These are phyloP conservation scores for Pheosia tremula DNA, from an alignment of 2,888 invertebrate species.

Conservation along the genomic window DNA sequence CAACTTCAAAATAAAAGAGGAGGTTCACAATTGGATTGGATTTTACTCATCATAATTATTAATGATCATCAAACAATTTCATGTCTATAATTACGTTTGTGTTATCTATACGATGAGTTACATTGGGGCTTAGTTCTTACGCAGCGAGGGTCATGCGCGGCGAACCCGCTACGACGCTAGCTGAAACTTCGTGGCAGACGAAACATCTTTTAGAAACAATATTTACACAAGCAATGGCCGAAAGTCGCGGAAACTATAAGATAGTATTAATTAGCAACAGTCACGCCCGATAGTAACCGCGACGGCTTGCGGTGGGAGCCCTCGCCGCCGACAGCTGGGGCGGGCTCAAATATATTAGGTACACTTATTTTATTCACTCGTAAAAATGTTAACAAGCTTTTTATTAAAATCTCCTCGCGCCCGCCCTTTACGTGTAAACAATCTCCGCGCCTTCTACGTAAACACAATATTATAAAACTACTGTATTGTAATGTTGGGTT, in stretches of 20 bases:
- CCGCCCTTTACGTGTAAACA: neutral
- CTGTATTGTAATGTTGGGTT: too few species aligned
- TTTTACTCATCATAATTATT: too few species aligned
- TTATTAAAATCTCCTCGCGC: neutral
- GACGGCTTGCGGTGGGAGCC: neutral
- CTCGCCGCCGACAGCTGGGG: neutral
- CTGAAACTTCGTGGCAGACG: too few species aligned
- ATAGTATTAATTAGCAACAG: constrained; percentile 20
- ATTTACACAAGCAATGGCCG: constrained; percentile 14
- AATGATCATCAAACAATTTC: neutral
- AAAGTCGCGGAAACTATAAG: constrained; percentile 30
- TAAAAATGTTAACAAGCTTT: constrained; percentile 8
- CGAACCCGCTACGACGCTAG: too few species aligned
- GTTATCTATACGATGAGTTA: neutral
- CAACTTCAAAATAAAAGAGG: too few species aligned
- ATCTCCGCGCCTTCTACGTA: neutral
- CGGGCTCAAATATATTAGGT: neutral
- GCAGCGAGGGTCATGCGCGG: neutral
- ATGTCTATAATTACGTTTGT: neutral
- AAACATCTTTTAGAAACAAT: constrained; percentile 16
- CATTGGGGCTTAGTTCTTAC: too few species aligned
- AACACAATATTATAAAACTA: too few species aligned
- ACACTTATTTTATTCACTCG: constrained; percentile 7
- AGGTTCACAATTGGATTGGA: too few species aligned
- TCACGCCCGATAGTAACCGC: constrained; percentile 11